These are phyloP conservation scores for Tenthredo livida DNA, from an alignment of 2,888 invertebrate genomes.

Conservation along the genomic window DNA sequence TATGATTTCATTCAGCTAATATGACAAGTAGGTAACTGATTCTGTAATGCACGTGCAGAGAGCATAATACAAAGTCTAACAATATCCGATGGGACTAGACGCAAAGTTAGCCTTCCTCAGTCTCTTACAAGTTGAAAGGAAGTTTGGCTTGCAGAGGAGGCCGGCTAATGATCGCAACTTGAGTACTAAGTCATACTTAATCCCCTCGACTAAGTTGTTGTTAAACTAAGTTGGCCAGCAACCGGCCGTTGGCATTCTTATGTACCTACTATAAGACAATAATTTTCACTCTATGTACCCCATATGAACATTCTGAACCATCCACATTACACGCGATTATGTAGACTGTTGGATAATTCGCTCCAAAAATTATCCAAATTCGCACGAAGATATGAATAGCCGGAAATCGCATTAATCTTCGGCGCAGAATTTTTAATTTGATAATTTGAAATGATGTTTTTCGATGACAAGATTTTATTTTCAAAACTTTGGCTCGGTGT, in stretches of 20 bases:
- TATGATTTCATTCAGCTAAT: background rate
- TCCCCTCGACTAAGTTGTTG: slow-evolving; percentile 59
- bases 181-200: slow-evolving; percentile 76
- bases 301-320: background rate
- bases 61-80: background rate
- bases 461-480: background rate
- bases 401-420: too few species aligned
- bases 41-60: background rate
- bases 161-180: slow-evolving; percentile 75
- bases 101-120: slow-evolving; percentile 27
- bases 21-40: background rate
- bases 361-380: background rate
- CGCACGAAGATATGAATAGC: background rate
- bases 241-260: background rate
- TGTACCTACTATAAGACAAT: slow-evolving; percentile 8
- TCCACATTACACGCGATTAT: background rate
- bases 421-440: background rate
- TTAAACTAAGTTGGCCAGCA: slow-evolving; percentile 37
- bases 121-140: slow-evolving; percentile 44
- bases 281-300: background rate
- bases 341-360: background rate
- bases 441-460: background rate
- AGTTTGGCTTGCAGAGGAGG: slow-evolving; percentile 60
- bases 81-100: slow-evolving; percentile 18
- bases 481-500: background rate